Evolutionary conservation across 2,113 vertebrate genomes (phyloP).

Genomic region (Nothoprocta pentlandii): DNA sequence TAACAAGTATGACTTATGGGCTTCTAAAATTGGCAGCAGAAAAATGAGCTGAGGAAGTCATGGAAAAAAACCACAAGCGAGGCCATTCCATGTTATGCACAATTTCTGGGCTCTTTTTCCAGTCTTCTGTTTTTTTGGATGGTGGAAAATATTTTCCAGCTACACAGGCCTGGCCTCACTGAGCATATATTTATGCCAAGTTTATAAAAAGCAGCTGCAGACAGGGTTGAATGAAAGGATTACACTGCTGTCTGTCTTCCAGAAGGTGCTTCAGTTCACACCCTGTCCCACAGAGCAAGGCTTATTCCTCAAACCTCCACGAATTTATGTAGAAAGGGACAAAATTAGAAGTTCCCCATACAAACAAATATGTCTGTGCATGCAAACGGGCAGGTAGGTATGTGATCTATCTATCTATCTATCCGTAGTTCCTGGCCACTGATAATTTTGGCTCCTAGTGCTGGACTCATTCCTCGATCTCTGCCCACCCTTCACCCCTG

Average conservation of each 20-base stretch:
- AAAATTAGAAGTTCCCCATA: not conserved
- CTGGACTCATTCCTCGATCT: not conserved
- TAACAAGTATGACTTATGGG: constrained; percentile 80
- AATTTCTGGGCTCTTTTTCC: constrained; percentile 81
- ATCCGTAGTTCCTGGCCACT: not conserved
- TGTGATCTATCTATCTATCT: not conserved
- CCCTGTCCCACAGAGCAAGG: constrained; percentile 51
- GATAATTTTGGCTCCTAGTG: not conserved
- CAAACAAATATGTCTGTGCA: not conserved
- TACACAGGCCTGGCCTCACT: constrained; percentile 82
- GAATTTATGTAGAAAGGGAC: not conserved
- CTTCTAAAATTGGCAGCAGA: constrained; percentile 82
- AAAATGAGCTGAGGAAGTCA: constrained; percentile 80
- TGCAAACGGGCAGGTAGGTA: fast-evolving
- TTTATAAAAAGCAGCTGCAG: constrained; percentile 87
- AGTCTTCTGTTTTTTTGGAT: constrained; percentile 79
- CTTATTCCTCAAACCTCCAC: constrained; percentile 14
- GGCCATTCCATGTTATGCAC: constrained; percentile 72
- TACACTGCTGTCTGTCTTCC: constrained; percentile 84
- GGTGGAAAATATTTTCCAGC: constrained; percentile 86
- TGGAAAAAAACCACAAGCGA: constrained; percentile 77
- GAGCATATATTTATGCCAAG: constrained; percentile 78
- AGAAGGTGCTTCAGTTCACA: constrained; percentile 77
- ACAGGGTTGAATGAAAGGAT: constrained; percentile 85
- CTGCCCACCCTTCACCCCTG: not conserved